Evolutionary conservation across 2,888 invertebrate species (phyloP).

Genomic region (Vanessa cardui): DNA sequence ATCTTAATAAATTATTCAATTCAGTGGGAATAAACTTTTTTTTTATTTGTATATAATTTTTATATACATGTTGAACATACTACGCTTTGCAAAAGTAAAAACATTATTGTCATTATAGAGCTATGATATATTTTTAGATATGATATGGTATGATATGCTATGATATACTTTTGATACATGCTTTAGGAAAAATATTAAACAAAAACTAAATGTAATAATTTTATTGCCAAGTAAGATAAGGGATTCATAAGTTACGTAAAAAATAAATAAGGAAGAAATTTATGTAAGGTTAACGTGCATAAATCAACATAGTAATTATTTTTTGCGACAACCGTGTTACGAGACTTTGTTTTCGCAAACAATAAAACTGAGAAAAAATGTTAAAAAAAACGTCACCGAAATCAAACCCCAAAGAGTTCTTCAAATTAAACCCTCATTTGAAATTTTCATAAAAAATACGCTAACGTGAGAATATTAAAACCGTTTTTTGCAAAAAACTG

Average conservation of each 20-base stretch:
- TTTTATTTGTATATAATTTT: too few relatives aligned
- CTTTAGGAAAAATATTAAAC: background rate
- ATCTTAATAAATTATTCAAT: too few relatives aligned
- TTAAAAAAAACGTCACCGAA: conserved; percentile 48
- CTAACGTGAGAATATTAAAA: conserved; percentile 82
- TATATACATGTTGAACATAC: background rate
- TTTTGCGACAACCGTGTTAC: conserved; percentile 80
- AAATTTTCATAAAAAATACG: conserved; percentile 65
- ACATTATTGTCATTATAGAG: too few relatives aligned
- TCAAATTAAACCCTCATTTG: conserved; percentile 82
- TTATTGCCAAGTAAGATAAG: conserved; percentile 1
- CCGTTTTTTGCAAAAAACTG: conserved; percentile 60
- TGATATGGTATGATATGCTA: too few relatives aligned
- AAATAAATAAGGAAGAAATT: conserved; percentile 30
- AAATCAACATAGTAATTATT: conserved; percentile 79
- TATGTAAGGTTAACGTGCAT: conserved; percentile 54
- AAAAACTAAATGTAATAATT: background rate
- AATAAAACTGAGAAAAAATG: conserved; percentile 62
- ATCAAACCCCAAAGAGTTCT: conserved; percentile 82
- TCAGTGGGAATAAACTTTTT: too few relatives aligned
- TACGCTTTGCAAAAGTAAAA: too few relatives aligned
- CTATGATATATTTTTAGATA: too few relatives aligned
- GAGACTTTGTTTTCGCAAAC: conserved; percentile 79
- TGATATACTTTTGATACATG: background rate
- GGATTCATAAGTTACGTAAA: conserved; percentile 8